Percentiles rank a stretch among this genome's conserved stretches.
Conservation (phyloP, 2,888 invertebrate species). For the Cepaea hortensis region DNA sequence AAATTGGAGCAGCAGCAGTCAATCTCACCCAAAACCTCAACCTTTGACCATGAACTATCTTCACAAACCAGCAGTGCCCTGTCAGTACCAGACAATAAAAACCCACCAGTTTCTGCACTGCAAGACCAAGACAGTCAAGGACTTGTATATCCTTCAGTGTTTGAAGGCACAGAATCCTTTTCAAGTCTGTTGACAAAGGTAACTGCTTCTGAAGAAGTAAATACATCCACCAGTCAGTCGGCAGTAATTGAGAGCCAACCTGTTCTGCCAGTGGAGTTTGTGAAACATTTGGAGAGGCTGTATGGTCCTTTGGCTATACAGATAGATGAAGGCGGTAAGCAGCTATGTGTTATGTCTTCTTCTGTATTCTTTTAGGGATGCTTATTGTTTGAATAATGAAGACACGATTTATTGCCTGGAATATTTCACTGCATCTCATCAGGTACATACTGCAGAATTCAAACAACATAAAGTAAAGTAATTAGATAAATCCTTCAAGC, state of each 20-base stretch:
- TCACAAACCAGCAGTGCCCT: not conserved
- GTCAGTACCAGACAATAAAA: not conserved
- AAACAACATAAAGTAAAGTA: too few species aligned
- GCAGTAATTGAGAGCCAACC: not conserved
- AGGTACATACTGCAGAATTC: too few species aligned
- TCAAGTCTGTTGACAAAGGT: not conserved
- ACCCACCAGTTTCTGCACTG: not conserved
- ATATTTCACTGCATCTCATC: too few species aligned
- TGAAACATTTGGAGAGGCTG: constrained; percentile 24
- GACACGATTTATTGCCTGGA: too few species aligned
- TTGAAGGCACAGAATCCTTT: not conserved
- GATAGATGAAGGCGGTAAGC: constrained; percentile 36
- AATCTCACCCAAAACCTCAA: not conserved
- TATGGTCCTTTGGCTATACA: constrained; percentile 26
- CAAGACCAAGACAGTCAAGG: not conserved
- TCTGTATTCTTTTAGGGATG: too few species aligned
- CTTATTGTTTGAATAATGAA: too few species aligned
- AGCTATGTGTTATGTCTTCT: not conserved
- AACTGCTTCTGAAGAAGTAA: not conserved
- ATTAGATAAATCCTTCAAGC: too few species aligned
- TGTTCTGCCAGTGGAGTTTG: constrained; percentile 32
- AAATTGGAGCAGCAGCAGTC: not conserved
- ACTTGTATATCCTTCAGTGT: not conserved
- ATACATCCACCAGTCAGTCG: too few species aligned
- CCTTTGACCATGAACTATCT: not conserved